phyloP scores from a whole-genome alignment of 2,113 vertebrate species.

The Chionodraco myersi region DNA sequence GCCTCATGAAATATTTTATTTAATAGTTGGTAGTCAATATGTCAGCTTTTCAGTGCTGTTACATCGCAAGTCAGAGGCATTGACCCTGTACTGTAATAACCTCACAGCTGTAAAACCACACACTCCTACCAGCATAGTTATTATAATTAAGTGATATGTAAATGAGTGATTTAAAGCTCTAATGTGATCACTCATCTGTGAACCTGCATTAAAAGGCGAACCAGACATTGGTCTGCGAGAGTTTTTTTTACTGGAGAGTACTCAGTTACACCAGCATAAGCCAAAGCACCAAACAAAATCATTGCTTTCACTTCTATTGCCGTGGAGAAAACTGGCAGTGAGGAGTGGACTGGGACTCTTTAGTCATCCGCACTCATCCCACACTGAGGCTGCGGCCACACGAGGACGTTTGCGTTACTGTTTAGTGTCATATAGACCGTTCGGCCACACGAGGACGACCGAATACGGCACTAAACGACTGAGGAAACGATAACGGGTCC shows the following conservation, averaged over 20 bases:
- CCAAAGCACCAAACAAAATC: too few relatives aligned
- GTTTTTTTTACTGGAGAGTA: constrained; percentile 37
- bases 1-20: not conserved
- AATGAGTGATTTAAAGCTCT: not conserved
- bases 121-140: not conserved
- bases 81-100: not conserved
- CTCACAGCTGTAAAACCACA: not conserved
- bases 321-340: constrained; percentile 44
- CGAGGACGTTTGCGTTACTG: too few relatives aligned
- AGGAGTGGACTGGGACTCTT: constrained; percentile 32
- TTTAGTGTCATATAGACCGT: too few relatives aligned
- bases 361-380: constrained; percentile 39
- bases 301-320: constrained; percentile 18
- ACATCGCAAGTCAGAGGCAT: not conserved
- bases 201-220: constrained; percentile 11
- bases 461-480: too few relatives aligned
- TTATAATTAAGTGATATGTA: not conserved
- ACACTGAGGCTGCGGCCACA: too few relatives aligned
- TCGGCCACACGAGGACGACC: too few relatives aligned
- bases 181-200: constrained; percentile 25
- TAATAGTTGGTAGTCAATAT: not conserved
- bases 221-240: not conserved
- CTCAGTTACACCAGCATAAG: too few relatives aligned
- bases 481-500: too few relatives aligned
- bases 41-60: constrained; percentile 8